Base-by-base conservation (phyloP, 2,113 vertebrate genomes). In the Pseudolaguvia tuberculata region DNA sequence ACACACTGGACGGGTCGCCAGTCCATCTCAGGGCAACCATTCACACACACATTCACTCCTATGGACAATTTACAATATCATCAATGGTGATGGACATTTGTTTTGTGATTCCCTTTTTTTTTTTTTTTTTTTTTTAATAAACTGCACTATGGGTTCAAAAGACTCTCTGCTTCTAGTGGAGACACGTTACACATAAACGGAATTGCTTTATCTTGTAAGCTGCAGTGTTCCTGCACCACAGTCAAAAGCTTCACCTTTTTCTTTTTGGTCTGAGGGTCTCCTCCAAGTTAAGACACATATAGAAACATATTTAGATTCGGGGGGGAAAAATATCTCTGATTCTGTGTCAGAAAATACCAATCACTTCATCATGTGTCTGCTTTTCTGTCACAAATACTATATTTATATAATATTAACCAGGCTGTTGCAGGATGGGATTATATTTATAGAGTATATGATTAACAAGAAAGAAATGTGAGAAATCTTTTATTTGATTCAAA, bases 121-220 rank as follows among this genome's bases (percentile, higher is more conserved):
- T 35, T 3, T 35, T 4, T 35, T 35, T 35, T 35, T 35, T 35
- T 35, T 35, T 4, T 35, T 4, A 35, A 35, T 35, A 35, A 35
- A 35, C 31, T 35, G 31, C 31, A 4, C 31, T 35, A 4, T 35
- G 31, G 31, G 31, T 35, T 35, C 31, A 35, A 35, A 35, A 35
- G 31, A 35, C 31, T 35, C 6, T 6, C 6, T 35, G 31, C 31
- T 6, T 35, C 31, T 6, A 35, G 31, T 35, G 31, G 31, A 35
- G 6, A 4, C 31, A 35, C 6, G 31, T 35, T 35, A 18, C 27
- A 20, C 31, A 42, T 42, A 42, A 2, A 13, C 12, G 10, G 39
- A 63, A 63, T 63, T 21, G 1, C 6, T 63, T 63, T 63, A 63
- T 63, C 42, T 63, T 45, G 35, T 45, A 63, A 63, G n/a, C n/a